These are phyloP conservation scores for Oryzias melastigma DNA, from an alignment of 2,113 vertebrate species.

Conservation along the genomic window DNA sequence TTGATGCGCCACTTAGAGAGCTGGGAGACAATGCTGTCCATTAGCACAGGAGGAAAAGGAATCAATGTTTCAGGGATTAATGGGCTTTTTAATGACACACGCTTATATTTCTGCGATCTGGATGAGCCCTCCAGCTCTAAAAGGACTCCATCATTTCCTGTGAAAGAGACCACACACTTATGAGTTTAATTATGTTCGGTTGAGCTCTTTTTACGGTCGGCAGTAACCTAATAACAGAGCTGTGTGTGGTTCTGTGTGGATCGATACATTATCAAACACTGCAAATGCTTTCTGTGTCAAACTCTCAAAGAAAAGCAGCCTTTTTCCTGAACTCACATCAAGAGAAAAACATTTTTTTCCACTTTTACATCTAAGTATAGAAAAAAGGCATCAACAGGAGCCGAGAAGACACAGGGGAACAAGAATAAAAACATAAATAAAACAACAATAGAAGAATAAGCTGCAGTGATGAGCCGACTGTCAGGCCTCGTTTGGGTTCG, in stretches of 20 bases:
- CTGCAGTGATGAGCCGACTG: too few species aligned
- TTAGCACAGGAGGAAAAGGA: conserved; percentile 42
- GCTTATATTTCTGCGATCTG: conserved; percentile 49
- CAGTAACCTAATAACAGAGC: conserved; percentile 26
- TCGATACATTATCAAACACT: conserved; percentile 51
- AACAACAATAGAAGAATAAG: too few species aligned
- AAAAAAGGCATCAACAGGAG: too few species aligned
- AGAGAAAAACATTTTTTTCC: not conserved
- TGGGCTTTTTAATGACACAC: conserved; percentile 57
- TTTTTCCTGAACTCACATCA: not conserved
- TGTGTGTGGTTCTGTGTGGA: conserved; percentile 24
- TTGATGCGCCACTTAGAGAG: conserved; percentile 46
- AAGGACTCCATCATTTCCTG: conserved; percentile 52
- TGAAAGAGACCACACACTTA: conserved; percentile 43
- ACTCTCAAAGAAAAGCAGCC: conserved; percentile 10
- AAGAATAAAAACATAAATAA: too few species aligned
- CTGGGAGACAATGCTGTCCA: conserved; percentile 49
- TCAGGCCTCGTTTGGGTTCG: too few species aligned
- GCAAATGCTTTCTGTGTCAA: not conserved
- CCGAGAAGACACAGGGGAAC: too few species aligned
- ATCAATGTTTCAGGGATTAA: conserved; percentile 63
- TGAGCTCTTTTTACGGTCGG: conserved; percentile 24
- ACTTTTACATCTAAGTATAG: too few species aligned
- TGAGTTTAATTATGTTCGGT: conserved; percentile 50
- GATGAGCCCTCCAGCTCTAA: conserved; percentile 42